These are phyloP conservation scores for Pteropus alecto DNA, from an alignment of 2,113 vertebrate genomes.

Conservation along the genomic window DNA sequence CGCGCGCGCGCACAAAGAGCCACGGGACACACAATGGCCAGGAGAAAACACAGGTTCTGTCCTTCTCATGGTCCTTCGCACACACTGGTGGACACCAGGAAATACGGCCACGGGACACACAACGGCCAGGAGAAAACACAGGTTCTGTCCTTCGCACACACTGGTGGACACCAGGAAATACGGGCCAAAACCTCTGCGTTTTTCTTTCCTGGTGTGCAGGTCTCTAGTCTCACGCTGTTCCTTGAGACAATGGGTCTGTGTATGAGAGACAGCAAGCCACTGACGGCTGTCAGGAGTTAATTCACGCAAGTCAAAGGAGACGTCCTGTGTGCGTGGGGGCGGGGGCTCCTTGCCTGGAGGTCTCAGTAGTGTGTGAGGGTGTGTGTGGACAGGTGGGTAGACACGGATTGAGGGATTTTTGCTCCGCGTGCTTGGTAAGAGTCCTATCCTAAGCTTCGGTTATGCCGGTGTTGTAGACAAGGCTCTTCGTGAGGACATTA, in stretches of 20 bases:
- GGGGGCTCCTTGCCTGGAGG: background rate
- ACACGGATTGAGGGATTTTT: too few species aligned
- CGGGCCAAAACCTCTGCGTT: background rate
- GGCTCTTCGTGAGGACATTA: background rate
- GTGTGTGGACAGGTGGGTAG: background rate
- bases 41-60: background rate
- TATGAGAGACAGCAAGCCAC: background rate
- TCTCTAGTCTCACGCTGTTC: background rate
- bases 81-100: background rate
- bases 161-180: background rate
- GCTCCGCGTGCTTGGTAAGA: background rate
- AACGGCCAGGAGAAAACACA: background rate
- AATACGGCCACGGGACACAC: background rate
- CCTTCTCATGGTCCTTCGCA: background rate
- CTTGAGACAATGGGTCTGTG: background rate
- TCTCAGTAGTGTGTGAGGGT: background rate
- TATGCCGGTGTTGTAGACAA: background rate
- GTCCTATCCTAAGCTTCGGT: background rate
- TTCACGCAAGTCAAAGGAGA: background rate
- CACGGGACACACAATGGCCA: background rate
- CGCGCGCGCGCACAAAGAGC: background rate
- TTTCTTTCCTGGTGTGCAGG: background rate
- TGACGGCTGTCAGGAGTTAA: background rate
- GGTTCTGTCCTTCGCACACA: background rate
- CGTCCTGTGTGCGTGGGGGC: fast-evolving